These are phyloP conservation scores for Lasioglossum pauxillum DNA, from an alignment of 2,888 invertebrate species.

Conservation along the genomic window DNA sequence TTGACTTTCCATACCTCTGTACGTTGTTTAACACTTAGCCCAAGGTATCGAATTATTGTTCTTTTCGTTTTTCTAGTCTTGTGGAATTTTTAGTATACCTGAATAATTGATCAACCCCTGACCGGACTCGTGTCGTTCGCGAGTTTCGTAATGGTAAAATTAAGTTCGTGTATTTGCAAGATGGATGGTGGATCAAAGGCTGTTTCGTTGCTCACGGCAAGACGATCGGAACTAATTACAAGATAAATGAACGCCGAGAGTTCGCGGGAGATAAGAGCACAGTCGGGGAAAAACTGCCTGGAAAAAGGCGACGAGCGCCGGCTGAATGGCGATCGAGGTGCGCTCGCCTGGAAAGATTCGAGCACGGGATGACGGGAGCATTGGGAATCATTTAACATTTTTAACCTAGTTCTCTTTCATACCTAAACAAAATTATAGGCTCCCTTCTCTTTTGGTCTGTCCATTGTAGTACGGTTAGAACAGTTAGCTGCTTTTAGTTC, in stretches of 20 bases:
- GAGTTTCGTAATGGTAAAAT: neutral
- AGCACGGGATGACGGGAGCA: constrained; percentile 6
- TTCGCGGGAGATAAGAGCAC: constrained; percentile 66
- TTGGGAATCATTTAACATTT: constrained; percentile 52
- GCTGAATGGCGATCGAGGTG: constrained; percentile 66
- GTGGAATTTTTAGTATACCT: neutral
- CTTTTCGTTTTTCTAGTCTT: no score
- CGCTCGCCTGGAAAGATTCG: constrained; percentile 59
- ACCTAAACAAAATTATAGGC: neutral
- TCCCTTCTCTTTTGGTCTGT: no score
- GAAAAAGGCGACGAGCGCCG: constrained; percentile 35
- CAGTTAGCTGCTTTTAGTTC: neutral
- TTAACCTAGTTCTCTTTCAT: constrained; percentile 44
- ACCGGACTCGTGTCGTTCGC: neutral
- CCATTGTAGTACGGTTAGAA: neutral
- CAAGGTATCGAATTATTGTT: no score
- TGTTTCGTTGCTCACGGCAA: constrained; percentile 36
- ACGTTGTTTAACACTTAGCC: neutral
- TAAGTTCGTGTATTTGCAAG: neutral
- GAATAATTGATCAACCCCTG: neutral
- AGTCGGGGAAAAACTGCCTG: constrained; percentile 48
- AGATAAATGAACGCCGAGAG: constrained; percentile 73
- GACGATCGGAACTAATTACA: constrained; percentile 74
- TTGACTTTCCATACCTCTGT: neutral
- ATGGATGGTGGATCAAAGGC: neutral